A percentile compares a stretch with the other conserved stretches of the same genome.
Evolutionary conservation across 2,888 invertebrate genomes (phyloP).

Genomic region (Andrena haemorrhoa): DNA sequence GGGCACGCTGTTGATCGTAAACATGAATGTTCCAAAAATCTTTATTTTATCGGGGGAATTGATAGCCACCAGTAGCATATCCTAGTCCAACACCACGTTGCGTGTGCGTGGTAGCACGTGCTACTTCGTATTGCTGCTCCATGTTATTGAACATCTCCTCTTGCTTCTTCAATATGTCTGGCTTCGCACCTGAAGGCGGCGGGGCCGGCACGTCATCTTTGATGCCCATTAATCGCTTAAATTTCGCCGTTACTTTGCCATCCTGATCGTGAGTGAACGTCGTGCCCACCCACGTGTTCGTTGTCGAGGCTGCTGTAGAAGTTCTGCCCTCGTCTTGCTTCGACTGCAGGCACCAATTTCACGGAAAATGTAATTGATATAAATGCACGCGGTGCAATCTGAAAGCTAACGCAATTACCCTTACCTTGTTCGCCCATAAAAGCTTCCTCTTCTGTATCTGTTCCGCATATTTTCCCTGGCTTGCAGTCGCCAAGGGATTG

Average conservation of each 20-base stretch:
- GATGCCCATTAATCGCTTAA: constrained; percentile 98
- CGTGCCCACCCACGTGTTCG: constrained; percentile 92
- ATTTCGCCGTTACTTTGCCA: constrained; percentile 97
- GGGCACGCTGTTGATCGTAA: constrained; percentile 38
- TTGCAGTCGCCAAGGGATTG: constrained; percentile 90
- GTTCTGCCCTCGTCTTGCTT: constrained; percentile 83
- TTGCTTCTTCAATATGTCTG: constrained; percentile 89
- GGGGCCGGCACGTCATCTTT: constrained; percentile 86
- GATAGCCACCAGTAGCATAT: constrained; percentile 88
- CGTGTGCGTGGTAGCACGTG: constrained; percentile 97
- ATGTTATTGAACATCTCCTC: constrained; percentile 96
- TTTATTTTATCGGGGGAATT: constrained; percentile 85
- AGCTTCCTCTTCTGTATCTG: constrained; percentile 95
- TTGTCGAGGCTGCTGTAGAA: constrained; percentile 79
- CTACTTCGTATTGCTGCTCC: constrained; percentile 98
- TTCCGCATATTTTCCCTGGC: constrained; percentile 93
- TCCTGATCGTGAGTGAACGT: constrained; percentile 96
- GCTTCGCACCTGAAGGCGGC: constrained; percentile 82
- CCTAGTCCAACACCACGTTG: constrained; percentile 95
- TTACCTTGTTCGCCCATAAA: constrained; percentile 93
- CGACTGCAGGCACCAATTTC: constrained; percentile 65
- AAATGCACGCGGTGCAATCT: not conserved
- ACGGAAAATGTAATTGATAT: constrained; percentile 1
- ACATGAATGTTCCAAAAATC: constrained; percentile 41
- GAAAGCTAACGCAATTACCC: not conserved